Conservation (phyloP, 2,888 invertebrate species). For the Agrotis clavis region DNA sequence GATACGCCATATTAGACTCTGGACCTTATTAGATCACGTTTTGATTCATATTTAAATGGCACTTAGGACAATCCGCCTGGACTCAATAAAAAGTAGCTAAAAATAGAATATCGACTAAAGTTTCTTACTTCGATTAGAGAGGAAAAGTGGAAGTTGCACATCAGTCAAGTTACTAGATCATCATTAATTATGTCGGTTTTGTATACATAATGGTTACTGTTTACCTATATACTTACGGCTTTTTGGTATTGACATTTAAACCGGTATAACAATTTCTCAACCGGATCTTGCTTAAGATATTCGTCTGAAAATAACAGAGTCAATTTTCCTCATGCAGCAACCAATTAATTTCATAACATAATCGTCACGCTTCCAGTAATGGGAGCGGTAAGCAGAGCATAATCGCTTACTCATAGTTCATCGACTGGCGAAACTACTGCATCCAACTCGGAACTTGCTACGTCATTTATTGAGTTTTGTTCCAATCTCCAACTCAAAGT, state of each 20-base stretch:
- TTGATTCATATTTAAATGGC: conserved; percentile 10
- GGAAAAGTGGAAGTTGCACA: neutral
- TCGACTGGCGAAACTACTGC: neutral
- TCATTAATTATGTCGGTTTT: conserved; percentile 1
- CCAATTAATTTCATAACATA: conserved; percentile 51
- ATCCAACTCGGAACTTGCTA: conserved; percentile 2
- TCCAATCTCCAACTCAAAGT: conserved; percentile 1
- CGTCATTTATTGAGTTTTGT: neutral
- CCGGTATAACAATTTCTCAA: conserved; percentile 38
- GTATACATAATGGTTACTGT: conserved; percentile 1
- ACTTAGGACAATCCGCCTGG: neutral
- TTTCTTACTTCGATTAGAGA: conserved; percentile 4
- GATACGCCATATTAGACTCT: conserved; percentile 8
- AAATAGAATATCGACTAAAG: conserved; percentile 3
- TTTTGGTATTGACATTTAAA: conserved; percentile 10
- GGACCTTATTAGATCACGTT: conserved; percentile 12
- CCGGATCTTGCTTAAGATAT: conserved; percentile 41
- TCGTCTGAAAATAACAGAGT: conserved; percentile 30
- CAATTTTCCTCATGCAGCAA: conserved; percentile 50
- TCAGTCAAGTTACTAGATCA: conserved; percentile 10
- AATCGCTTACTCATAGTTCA: conserved; percentile 9
- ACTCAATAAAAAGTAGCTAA: neutral
- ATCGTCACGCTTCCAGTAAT: conserved; percentile 13
- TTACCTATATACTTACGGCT: neutral
- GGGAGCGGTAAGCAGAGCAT: conserved; percentile 14